Evolutionary conservation across 2,113 vertebrate genomes (phyloP), one percentile per base, ranked within the genome.

Genomic region (Nothoprocta pentlandii): DNA sequence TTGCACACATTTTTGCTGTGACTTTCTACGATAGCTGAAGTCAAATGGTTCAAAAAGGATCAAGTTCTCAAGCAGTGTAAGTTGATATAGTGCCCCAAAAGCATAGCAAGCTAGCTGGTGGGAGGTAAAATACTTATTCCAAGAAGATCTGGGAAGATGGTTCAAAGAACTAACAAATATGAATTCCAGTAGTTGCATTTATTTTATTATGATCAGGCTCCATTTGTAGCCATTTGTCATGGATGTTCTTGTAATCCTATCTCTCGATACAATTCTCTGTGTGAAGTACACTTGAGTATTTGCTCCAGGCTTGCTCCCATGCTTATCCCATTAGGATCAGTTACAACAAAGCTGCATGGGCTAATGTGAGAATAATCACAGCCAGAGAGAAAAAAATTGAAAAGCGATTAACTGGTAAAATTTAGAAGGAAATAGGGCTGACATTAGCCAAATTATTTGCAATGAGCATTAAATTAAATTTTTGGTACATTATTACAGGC

Each of bases 381-480:
- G 46, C 32, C 34, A 75, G 69, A 26, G 20, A 13, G 14, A 26
- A 53, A 75, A 83, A 83, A 85, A 9, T 53, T 74, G 30, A 0
- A 61, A 74, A 77, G 17, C 25, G 22, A 68, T 61, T 64, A 74
- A 22, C 6, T 71, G 53, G 77, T 44, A 78, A 88, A 15, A 71
- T 78, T 86, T 25, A 76, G 49, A 71, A 87, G 36, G 30, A 90
- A 92, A 73, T 66, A 66, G 0, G 5, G 15, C 39, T 10, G 51
- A 81, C 94, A 86, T 13, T 9, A 83, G 26, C 14, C 32, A 54
- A 88, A 61, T 80, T 88, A 84, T 71, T 95, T 49, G 74, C 71
- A 73, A n/a, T 78, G 42, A 44, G 36, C 28, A 66, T 46, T 53
- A 77, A 61, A 63, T 47, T 56, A n/a, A 74, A 46, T 12, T 61